Conservation (phyloP, 2,888 invertebrate species). For the Catonia carolina region DNA sequence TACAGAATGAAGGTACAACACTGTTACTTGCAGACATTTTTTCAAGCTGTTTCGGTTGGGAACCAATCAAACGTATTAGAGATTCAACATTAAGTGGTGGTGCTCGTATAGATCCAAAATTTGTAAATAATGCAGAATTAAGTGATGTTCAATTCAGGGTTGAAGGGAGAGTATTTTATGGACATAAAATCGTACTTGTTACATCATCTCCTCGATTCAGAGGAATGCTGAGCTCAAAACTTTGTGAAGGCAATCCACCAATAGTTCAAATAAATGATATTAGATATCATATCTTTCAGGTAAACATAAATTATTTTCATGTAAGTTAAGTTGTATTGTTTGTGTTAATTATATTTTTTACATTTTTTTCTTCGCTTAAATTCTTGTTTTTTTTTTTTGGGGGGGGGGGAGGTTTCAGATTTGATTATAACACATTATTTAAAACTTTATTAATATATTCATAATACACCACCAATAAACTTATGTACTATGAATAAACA, state of each 20-base stretch:
- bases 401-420: too few relatives aligned
- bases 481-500: too few relatives aligned
- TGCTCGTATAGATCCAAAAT: constrained; percentile 83
- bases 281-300: constrained; percentile 87
- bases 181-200: constrained; percentile 88
- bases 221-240: constrained; percentile 72
- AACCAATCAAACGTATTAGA: constrained; percentile 68
- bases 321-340: neutral
- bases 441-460: neutral
- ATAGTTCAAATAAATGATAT: constrained; percentile 90
- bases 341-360: too few relatives aligned
- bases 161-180: constrained; percentile 84
- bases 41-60: constrained; percentile 83
- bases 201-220: constrained; percentile 82
- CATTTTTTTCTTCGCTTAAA: too few relatives aligned
- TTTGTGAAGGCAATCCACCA: constrained; percentile 67
- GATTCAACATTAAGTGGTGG: constrained; percentile 57
- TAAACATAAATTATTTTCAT: constrained; percentile 38
- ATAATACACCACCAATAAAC: too few relatives aligned
- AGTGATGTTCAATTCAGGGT: constrained; percentile 90
- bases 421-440: too few relatives aligned
- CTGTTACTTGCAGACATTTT: constrained; percentile 80
- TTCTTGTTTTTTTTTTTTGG: too few relatives aligned
- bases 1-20: constrained; percentile 80
- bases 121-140: constrained; percentile 88